Base-by-base conservation (phyloP, 2,797 vertebrate species). In the Fundulus diaphanus region DNA sequence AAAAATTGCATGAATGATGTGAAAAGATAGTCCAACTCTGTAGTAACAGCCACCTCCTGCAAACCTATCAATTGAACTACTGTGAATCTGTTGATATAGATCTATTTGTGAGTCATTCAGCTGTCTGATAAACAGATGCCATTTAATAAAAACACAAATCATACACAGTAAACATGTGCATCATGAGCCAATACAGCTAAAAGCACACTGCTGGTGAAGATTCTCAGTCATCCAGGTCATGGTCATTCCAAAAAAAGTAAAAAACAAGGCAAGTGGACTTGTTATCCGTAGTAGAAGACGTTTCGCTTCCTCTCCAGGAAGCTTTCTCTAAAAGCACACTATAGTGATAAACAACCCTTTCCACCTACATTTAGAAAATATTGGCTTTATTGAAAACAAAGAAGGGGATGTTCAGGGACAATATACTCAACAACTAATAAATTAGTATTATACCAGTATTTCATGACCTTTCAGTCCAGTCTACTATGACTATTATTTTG, bases 381-480 rank as follows among this genome's bases (percentile, higher is more conserved):
- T 33, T 46, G 66, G n/a, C 66, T 68, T 44, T 27, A 46, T 1
- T 44, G 11, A 49, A 49, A 69, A 49, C 8, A 13, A 68, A 16
- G 9, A 22, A 29, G 1, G 56, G 27, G 13, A 7, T 24, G 52
- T 31, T 12, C 33, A 20, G 33, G 20, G 49, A 22, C 20, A 33
- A 59, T 59, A 31, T 29, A 57, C 12, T 29, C 1, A 1, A 46
- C 7, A 13, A 22, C 22, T 33, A 22, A 3, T 35, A 35, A 22
- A 61, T 22, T 22, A 35, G 31, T 15, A 73, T 67, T 7, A 44
- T 59, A 37, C 56, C 8, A 65, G 9, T 37, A 63, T 71, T 59
- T 37, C 1, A 33, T 51, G 20, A 22, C 73, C n/a, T 76, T 76
- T 76, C 12, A 66, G 67, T 44, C 74, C 72, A 72, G 20, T 71